Evolutionary conservation across 2,113 vertebrate genomes (phyloP).

Genomic region (Irena cyanogastra): DNA sequence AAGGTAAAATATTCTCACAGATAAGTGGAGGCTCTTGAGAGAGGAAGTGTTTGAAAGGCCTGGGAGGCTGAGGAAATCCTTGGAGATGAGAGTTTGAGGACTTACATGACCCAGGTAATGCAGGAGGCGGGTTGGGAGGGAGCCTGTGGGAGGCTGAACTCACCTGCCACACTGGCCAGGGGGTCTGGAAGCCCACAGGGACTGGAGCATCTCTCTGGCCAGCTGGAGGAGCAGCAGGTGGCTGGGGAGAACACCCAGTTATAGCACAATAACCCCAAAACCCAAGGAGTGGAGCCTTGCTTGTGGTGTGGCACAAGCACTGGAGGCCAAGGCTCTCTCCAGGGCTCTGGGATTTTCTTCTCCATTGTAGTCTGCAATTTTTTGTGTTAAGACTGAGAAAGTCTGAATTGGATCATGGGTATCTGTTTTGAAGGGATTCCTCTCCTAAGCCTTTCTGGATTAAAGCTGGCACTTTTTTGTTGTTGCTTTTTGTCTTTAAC

Average conservation of each 20-base stretch:
- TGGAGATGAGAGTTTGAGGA: not conserved
- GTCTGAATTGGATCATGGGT: not conserved
- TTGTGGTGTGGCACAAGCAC: not conserved
- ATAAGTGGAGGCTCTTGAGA: not conserved
- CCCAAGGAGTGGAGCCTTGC: rapidly evolving
- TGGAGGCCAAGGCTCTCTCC: not conserved
- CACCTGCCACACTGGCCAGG: not conserved
- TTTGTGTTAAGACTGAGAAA: not conserved
- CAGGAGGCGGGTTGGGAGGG: not conserved
- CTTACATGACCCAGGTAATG: not conserved
- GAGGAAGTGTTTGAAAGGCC: not conserved
- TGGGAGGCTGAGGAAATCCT: not conserved
- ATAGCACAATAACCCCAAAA: not conserved
- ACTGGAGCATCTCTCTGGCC: rapidly evolving
- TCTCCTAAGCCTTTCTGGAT: not conserved
- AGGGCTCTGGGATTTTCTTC: not conserved
- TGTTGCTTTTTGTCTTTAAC: not conserved
- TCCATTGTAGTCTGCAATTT: not conserved
- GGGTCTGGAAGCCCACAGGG: not conserved
- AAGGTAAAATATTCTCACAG: conserved; percentile 21
- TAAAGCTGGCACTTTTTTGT: not conserved
- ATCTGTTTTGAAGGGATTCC: not conserved
- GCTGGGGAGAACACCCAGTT: not conserved
- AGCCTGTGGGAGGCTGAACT: not conserved
- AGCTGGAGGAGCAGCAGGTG: not conserved